Percentiles rank a stretch among this genome's conserved stretches.
phyloP scores from a whole-genome alignment of 1,140 invertebrate genomes.

The Atta texana region DNA sequence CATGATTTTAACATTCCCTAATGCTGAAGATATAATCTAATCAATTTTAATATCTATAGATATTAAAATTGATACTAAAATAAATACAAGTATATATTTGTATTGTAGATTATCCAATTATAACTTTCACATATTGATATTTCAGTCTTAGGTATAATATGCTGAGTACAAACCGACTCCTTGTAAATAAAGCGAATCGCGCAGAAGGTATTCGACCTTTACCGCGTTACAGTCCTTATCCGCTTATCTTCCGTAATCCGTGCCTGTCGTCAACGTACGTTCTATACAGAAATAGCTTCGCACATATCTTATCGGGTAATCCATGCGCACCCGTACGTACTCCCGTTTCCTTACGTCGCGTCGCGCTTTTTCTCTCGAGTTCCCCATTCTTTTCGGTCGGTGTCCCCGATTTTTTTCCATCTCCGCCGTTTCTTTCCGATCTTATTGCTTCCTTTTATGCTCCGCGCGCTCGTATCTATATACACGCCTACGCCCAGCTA shows the following conservation, averaged over 20 bases:
- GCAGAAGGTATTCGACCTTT: slow-evolving; percentile 28
- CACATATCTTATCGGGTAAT: slow-evolving; percentile 31
- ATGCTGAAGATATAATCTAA: not conserved
- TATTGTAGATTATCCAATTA: not conserved
- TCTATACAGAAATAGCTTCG: slow-evolving; percentile 28
- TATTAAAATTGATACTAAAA: too few relatives aligned
- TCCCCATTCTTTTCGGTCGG: slow-evolving; percentile 57
- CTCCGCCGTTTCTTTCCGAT: slow-evolving; percentile 62
- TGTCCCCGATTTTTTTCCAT: slow-evolving; percentile 46
- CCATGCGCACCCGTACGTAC: slow-evolving; percentile 5
- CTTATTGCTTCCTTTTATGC: slow-evolving; percentile 64
- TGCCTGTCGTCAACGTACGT: slow-evolving; percentile 29
- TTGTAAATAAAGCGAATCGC: slow-evolving; percentile 21
- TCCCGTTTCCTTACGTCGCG: not conserved
- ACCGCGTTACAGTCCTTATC: slow-evolving; percentile 36
- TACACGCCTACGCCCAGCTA: slow-evolving; percentile 71
- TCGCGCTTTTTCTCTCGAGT: not conserved
- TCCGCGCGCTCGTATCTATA: slow-evolving; percentile 60
- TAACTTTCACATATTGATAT: not conserved
- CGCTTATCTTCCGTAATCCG: slow-evolving; percentile 33
- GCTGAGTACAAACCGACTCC: not conserved
- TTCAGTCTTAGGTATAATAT: not conserved
- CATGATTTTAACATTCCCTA: not conserved
- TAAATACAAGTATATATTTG: not conserved
- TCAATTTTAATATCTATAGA: not conserved